phyloP scores from a whole-genome alignment of 2,888 invertebrate species.

The Xylota segnis region DNA sequence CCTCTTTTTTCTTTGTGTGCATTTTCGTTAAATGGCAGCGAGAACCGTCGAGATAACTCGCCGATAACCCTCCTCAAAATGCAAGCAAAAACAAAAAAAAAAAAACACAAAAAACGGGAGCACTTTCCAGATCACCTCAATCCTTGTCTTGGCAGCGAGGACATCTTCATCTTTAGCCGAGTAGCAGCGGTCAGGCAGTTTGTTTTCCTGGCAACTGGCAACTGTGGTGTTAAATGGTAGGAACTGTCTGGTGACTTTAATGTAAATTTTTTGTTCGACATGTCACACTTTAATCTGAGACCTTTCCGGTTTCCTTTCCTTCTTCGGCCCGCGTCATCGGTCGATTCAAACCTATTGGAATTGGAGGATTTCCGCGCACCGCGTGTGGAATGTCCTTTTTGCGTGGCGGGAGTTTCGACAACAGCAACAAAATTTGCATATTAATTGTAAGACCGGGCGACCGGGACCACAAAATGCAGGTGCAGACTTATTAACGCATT shows the following conservation, averaged over 20 bases:
- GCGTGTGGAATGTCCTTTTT: constrained; percentile 57
- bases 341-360: constrained; percentile 22
- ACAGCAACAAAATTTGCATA: constrained; percentile 63
- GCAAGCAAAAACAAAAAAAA: constrained; percentile 5
- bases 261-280: constrained; percentile 77
- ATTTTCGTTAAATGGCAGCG: constrained; percentile 72
- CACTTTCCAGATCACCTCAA: constrained; percentile 73
- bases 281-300: constrained; percentile 77
- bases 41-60: constrained; percentile 65
- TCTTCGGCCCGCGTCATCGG: not conserved
- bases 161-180: constrained; percentile 74
- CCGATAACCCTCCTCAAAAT: constrained; percentile 72
- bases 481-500: constrained; percentile 68
- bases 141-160: constrained; percentile 66
- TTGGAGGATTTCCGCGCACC: constrained; percentile 15
- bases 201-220: constrained; percentile 28
- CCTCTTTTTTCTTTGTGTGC: constrained; percentile 33
- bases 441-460: constrained; percentile 60
- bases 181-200: constrained; percentile 50
- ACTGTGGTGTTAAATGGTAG: constrained; percentile 64
- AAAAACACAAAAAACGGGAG: constrained; percentile 60
- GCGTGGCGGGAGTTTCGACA: constrained; percentile 1
- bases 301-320: constrained; percentile 66
- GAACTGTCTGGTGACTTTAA: constrained; percentile 76
- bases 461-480: constrained; percentile 52